Evolutionary conservation across 1,140 invertebrate genomes (phyloP).

Genomic region (Dufourea novaeangliae): DNA sequence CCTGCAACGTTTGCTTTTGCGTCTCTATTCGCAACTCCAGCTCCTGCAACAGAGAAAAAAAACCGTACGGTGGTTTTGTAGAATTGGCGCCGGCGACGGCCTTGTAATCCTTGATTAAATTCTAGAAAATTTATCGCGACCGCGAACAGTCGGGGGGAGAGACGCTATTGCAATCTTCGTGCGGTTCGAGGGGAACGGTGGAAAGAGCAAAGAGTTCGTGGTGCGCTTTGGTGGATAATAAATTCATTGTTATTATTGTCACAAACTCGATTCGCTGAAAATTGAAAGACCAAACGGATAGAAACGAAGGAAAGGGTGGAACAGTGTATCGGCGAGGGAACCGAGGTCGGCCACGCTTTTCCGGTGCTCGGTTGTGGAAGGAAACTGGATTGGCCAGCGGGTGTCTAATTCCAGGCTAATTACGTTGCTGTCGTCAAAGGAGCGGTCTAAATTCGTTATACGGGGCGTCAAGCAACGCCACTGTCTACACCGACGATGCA

Average conservation of each 20-base stretch:
- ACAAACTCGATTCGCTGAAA: too few relatives aligned
- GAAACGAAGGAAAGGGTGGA: background rate
- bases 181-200: too few relatives aligned
- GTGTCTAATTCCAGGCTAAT: constrained; percentile 76
- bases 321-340: background rate
- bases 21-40: constrained; percentile 98
- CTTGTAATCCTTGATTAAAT: background rate
- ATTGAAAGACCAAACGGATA: too few relatives aligned
- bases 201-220: too few relatives aligned
- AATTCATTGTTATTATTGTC: too few relatives aligned
- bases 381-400: constrained; percentile 56
- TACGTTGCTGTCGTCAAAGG: constrained; percentile 73
- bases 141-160: too few relatives aligned
- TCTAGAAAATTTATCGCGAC: background rate
- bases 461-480: constrained; percentile 58
- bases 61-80: background rate
- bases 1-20: constrained; percentile 97
- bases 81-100: background rate
- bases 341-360: background rate
- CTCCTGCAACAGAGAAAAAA: constrained; percentile 85
- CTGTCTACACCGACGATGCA: constrained; percentile 52
- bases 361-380: constrained; percentile 47
- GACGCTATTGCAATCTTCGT: too few relatives aligned
- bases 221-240: too few relatives aligned
- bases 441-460: constrained; percentile 73